Evolutionary conservation across 1,140 invertebrate genomes (phyloP).

Genomic region (Platorchestia sp.): DNA sequence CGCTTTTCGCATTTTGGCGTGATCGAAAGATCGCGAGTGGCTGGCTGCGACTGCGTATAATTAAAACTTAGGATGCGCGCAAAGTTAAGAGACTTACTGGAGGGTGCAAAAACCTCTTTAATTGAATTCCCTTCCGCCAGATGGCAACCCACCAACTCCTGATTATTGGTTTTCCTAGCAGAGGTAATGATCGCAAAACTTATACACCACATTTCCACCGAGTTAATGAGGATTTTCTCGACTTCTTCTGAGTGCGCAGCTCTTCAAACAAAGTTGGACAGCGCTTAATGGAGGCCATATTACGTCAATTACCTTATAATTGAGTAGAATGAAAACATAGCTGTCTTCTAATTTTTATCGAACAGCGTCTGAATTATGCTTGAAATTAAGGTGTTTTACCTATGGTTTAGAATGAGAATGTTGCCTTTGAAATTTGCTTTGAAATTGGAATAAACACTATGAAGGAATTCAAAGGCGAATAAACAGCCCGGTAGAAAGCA

Average conservation of each 20-base stretch:
- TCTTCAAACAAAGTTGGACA: neutral
- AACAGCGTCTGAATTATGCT: too few species aligned
- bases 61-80: slow-evolving; percentile 29
- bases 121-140: slow-evolving; percentile 29
- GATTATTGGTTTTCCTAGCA: neutral
- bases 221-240: neutral
- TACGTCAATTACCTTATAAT: neutral
- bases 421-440: too few species aligned
- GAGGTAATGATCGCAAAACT: neutral
- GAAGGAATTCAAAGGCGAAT: too few species aligned
- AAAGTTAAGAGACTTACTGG: slow-evolving; percentile 40
- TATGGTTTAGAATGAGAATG: too few species aligned
- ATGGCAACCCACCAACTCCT: slow-evolving; percentile 23
- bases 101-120: slow-evolving; percentile 32
- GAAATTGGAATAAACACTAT: too few species aligned
- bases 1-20: slow-evolving; percentile 12
- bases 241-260: neutral
- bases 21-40: neutral
- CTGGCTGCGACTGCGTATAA: slow-evolving; percentile 9
- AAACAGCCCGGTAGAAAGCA: too few species aligned
- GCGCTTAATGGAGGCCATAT: neutral
- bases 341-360: too few species aligned
- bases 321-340: neutral
- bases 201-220: neutral
- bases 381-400: too few species aligned